Evolutionary conservation across 2,113 vertebrate species (phyloP).

Genomic region (Labeo catla): DNA sequence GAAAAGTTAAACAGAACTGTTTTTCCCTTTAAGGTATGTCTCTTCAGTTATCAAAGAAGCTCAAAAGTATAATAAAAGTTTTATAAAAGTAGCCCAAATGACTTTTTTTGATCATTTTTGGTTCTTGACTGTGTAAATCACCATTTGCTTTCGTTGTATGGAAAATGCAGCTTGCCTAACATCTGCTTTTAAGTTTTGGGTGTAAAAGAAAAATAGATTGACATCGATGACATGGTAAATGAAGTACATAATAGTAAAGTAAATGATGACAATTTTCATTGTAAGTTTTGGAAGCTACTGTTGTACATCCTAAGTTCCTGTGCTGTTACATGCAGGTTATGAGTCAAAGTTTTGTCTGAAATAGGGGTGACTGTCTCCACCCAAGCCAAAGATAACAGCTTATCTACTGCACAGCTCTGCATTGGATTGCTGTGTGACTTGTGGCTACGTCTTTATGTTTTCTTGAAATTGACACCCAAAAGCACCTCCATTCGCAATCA

Average conservation of each 20-base stretch:
- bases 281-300: background rate
- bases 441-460: constrained; percentile 5
- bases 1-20: background rate
- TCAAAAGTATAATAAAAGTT: background rate
- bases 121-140: background rate
- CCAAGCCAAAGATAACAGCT: constrained; percentile 40
- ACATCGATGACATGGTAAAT: background rate
- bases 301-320: background rate
- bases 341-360: background rate
- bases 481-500: constrained; percentile 53
- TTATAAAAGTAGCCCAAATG: background rate
- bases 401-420: constrained; percentile 25
- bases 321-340: background rate
- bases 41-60: background rate
- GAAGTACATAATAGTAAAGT: background rate
- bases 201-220: background rate
- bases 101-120: background rate
- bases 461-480: constrained; percentile 47
- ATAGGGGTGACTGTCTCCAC: background rate
- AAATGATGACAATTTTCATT: background rate
- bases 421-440: background rate
- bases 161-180: background rate
- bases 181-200: background rate
- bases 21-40: background rate
- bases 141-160: background rate